Evolutionary conservation across 2,888 invertebrate species (phyloP).

Genomic region (Zhengitettix transpicula): DNA sequence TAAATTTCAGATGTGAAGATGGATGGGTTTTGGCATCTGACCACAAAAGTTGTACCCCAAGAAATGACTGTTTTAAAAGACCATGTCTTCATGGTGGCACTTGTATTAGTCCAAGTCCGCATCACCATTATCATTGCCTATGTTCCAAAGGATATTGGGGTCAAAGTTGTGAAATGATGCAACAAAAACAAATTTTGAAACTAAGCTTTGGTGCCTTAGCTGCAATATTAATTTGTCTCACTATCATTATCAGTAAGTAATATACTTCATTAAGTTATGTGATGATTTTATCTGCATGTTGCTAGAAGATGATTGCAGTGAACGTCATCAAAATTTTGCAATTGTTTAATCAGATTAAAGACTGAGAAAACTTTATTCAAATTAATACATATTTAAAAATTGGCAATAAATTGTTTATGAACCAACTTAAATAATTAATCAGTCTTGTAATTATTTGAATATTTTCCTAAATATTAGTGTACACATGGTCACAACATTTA

Average conservation of each 20-base stretch:
- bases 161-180: conserved; percentile 25
- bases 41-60: conserved; percentile 25
- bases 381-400: too few relatives aligned
- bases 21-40: conserved; percentile 24
- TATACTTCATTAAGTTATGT: too few relatives aligned
- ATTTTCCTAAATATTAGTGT: too few relatives aligned
- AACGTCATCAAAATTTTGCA: too few relatives aligned
- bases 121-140: conserved; percentile 23
- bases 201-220: conserved; percentile 36
- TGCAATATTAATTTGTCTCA: conserved; percentile 34
- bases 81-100: conserved; percentile 28
- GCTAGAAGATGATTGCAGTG: too few relatives aligned
- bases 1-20: conserved; percentile 23
- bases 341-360: too few relatives aligned
- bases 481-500: too few relatives aligned
- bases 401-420: too few relatives aligned
- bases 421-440: too few relatives aligned
- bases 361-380: too few relatives aligned
- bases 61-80: conserved; percentile 26
- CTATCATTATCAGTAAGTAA: conserved; percentile 34
- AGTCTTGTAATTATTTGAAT: too few relatives aligned
- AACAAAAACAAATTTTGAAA: conserved; percentile 29
- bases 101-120: conserved; percentile 25
- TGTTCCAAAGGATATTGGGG: conserved; percentile 26
- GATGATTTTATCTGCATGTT: too few relatives aligned